phyloP scores from a whole-genome alignment of 2,797 vertebrate species.

The Tenualosa ilisha region DNA sequence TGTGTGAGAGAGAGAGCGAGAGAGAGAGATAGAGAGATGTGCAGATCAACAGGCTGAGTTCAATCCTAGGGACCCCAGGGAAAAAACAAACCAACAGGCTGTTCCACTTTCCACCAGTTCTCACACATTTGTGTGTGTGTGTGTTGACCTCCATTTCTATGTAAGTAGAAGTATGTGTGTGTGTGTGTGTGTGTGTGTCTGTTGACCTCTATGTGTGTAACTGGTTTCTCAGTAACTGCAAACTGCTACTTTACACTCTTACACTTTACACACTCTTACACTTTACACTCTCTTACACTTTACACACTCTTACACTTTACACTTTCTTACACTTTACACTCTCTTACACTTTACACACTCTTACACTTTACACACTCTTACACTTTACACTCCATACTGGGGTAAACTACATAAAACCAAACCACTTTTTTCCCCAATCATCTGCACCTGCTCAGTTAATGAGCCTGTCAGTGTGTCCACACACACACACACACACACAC shows the following conservation, averaged over 20 bases:
- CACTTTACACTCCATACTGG: not conserved
- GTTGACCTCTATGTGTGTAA: too few relatives aligned
- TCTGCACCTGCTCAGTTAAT: too few relatives aligned
- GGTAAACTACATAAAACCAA: not conserved
- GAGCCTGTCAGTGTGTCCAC: too few relatives aligned
- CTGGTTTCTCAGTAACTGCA: too few relatives aligned
- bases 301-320: too few relatives aligned
- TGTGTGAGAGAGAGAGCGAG: not conserved
- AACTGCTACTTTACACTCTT: too few relatives aligned
- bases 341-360: too few relatives aligned
- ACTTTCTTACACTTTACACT: too few relatives aligned
- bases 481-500: too few relatives aligned
- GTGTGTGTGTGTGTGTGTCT: not conserved
- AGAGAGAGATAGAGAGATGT: not conserved
- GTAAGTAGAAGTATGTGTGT: not conserved
- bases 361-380: too few relatives aligned
- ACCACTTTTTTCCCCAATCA: not conserved
- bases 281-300: too few relatives aligned
- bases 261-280: too few relatives aligned
- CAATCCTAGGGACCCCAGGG: not conserved
- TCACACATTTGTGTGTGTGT: not conserved
- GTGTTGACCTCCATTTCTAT: not conserved
- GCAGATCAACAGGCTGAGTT: not conserved
- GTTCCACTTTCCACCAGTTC: not conserved
- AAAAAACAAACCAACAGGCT: slow-evolving; percentile 1